These are phyloP conservation scores for Mallotus villosus DNA, from an alignment of 2,797 vertebrate genomes.

Conservation along the genomic window DNA sequence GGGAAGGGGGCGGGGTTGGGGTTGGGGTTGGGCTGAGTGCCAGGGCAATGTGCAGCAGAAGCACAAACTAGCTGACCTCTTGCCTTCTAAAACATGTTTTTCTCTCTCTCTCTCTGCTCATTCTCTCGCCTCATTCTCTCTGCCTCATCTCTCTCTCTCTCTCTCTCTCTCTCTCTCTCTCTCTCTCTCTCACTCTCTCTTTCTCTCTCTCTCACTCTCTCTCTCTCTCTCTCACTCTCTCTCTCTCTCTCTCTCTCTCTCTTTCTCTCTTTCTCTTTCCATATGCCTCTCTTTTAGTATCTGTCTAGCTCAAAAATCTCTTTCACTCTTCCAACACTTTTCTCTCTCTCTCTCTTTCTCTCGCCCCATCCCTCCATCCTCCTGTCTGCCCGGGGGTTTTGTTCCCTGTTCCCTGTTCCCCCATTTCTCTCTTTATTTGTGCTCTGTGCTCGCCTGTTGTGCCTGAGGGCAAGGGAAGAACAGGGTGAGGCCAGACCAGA, in stretches of 20 bases:
- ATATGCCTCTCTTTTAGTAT: background rate
- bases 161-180: background rate
- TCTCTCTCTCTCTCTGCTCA: background rate
- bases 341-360: background rate
- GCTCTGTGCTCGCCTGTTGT: constrained; percentile 9
- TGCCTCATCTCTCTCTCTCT: background rate
- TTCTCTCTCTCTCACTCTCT: background rate
- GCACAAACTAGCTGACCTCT: too few relatives aligned
- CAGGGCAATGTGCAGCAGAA: too few relatives aligned
- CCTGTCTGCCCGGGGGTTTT: background rate
- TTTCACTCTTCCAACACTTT: too few relatives aligned
- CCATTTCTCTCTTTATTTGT: background rate
- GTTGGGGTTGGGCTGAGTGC: background rate
- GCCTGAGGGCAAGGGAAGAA: constrained; percentile 9
- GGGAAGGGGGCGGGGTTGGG: background rate
- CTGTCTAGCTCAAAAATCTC: too few relatives aligned
- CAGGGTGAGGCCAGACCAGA: constrained; percentile 11
- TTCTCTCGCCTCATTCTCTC: background rate
- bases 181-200: background rate
- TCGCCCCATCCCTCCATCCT: background rate
- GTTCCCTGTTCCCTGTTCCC: constrained; percentile 3
- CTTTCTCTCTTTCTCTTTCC: background rate
- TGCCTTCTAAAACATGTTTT: background rate
- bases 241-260: background rate
- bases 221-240: background rate